Evolutionary conservation across 53 echinoderm and acorn worm genomes (phyloP).

Genomic region (Henricia sp.): DNA sequence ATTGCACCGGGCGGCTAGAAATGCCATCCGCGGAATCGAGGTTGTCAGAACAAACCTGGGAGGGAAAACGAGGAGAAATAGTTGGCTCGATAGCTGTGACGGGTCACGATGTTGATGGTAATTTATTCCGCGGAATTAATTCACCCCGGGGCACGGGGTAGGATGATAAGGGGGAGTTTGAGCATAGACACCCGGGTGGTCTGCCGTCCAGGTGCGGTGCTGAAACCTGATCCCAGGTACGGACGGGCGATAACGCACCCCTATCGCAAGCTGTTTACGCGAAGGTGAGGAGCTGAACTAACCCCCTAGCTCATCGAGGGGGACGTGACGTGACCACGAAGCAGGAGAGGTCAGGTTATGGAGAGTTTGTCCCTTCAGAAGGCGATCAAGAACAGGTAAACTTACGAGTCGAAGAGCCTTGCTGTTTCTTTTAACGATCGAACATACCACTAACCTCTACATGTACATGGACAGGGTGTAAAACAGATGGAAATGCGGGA

Average conservation of each 20-base stretch:
- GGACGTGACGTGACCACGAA: background rate
- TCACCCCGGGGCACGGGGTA: slow-evolving; percentile 45
- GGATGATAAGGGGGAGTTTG: slow-evolving; percentile 17
- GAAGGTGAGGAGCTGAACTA: background rate
- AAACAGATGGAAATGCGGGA: no score
- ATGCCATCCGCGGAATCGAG: slow-evolving; percentile 44
- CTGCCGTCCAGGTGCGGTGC: slow-evolving; percentile 40
- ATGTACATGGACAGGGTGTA: no score
- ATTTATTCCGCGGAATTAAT: slow-evolving; percentile 60
- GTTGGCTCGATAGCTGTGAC: background rate
- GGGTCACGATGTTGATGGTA: slow-evolving; percentile 43
- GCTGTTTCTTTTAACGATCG: no score
- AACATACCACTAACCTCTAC: no score
- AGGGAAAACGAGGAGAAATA: background rate
- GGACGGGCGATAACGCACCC: slow-evolving; percentile 49
- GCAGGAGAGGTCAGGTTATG: no score
- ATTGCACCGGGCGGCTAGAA: no score
- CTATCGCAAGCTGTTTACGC: slow-evolving; percentile 34
- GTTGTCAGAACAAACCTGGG: slow-evolving; percentile 43
- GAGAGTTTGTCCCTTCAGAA: no score
- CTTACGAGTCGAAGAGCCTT: no score
- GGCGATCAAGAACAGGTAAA: no score
- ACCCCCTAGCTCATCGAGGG: no score
- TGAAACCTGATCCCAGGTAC: slow-evolving; percentile 20
- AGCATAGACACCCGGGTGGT: slow-evolving; percentile 32